These are phyloP conservation scores for Bellardia bayeri DNA, from an alignment of 2,888 invertebrate species.

Conservation along the genomic window DNA sequence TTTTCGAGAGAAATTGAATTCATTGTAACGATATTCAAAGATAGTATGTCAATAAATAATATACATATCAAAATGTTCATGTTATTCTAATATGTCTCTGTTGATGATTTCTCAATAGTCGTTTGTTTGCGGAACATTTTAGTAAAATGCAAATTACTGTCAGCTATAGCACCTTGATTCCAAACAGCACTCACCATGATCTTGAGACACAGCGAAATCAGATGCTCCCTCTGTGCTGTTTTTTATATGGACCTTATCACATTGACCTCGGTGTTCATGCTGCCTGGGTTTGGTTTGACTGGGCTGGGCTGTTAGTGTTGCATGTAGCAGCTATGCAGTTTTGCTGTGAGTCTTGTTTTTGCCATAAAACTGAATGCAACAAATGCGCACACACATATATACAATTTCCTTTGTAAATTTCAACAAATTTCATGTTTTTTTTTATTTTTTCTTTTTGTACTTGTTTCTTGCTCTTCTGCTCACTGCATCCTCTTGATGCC, in stretches of 20 bases:
- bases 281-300: not conserved
- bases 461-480: constrained; percentile 18
- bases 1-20: too few relatives aligned
- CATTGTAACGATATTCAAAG: too few relatives aligned
- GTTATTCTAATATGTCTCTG: too few relatives aligned
- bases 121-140: too few relatives aligned
- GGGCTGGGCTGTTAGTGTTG: not conserved
- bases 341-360: constrained; percentile 18
- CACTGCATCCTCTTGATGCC: constrained; percentile 45
- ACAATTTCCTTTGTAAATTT: constrained; percentile 66
- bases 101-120: too few relatives aligned
- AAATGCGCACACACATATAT: constrained; percentile 68
- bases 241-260: not conserved
- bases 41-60: too few relatives aligned
- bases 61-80: too few relatives aligned
- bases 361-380: constrained; percentile 67
- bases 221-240: too few relatives aligned
- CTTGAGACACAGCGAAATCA: too few relatives aligned
- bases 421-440: constrained; percentile 47
- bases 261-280: not conserved
- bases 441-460: not conserved
- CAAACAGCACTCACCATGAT: too few relatives aligned
- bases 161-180: too few relatives aligned
- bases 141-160: too few relatives aligned
- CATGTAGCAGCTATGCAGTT: constrained; percentile 57